These are phyloP conservation scores for Protomyctophum bolini DNA, from an alignment of 2,113 vertebrate genomes.

Conservation along the genomic window DNA sequence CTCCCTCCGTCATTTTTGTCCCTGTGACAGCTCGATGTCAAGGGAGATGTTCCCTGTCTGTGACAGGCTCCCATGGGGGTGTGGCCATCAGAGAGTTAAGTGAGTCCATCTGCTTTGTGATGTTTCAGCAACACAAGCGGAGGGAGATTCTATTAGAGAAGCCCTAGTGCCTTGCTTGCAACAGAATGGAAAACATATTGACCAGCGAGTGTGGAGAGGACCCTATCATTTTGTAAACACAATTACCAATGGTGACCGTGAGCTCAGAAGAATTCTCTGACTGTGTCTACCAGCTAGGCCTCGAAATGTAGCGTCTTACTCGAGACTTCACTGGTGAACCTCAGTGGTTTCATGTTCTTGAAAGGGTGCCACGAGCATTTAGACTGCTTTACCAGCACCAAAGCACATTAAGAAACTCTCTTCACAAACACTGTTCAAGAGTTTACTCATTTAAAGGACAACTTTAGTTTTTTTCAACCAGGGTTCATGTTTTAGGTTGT, in stretches of 20 bases:
- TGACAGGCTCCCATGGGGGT: slow-evolving; percentile 43
- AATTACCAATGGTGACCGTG: slow-evolving; percentile 26
- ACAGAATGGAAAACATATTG: slow-evolving; percentile 29
- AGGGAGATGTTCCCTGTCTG: slow-evolving; percentile 12
- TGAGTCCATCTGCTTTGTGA: slow-evolving; percentile 27
- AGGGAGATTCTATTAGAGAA: slow-evolving; percentile 12
- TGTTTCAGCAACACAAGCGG: slow-evolving; percentile 22
- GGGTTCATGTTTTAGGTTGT: no score
- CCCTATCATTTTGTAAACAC: slow-evolving; percentile 47
- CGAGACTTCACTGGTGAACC: slow-evolving; percentile 29
- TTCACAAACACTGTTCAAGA: slow-evolving; percentile 39
- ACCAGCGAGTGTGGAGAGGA: slow-evolving; percentile 11
- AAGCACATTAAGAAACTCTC: slow-evolving; percentile 53
- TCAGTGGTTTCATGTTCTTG: slow-evolving; percentile 54
- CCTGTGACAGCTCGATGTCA: slow-evolving; percentile 18
- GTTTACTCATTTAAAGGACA: neutral
- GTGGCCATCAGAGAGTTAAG: slow-evolving; percentile 19
- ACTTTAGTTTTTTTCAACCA: no score
- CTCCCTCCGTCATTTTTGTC: neutral
- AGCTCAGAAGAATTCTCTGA: slow-evolving; percentile 1
- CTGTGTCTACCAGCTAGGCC: neutral
- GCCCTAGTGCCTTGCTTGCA: slow-evolving; percentile 8
- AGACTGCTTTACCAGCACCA: slow-evolving; percentile 39
- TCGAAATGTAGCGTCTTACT: slow-evolving; percentile 49
- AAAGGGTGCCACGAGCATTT: slow-evolving; percentile 52